A percentile compares a stretch with the other conserved stretches of the same genome.
phyloP scores from a whole-genome alignment of 2,797 vertebrate species.

The Diplodus puntazzo region DNA sequence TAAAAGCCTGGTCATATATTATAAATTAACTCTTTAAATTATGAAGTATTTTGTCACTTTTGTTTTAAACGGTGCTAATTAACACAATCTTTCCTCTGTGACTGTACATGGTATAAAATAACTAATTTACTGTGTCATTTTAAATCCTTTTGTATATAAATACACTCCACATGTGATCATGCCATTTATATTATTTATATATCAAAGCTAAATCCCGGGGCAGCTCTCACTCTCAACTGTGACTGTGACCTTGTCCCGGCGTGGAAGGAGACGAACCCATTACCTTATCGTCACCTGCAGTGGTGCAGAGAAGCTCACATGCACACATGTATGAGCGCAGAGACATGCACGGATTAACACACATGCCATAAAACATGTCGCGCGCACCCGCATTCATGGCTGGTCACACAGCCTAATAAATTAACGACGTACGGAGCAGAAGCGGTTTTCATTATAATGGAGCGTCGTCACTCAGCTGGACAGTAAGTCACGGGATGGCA shows the following conservation, averaged over 20 bases:
- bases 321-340: constrained; percentile 12
- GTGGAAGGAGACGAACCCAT: constrained; percentile 54
- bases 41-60: background rate
- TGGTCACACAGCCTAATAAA: constrained; percentile 61
- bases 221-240: background rate
- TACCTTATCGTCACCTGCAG: constrained; percentile 54
- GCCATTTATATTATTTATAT: constrained; percentile 6
- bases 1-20: no score
- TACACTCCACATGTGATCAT: background rate
- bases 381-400: constrained; percentile 46
- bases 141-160: background rate
- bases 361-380: constrained; percentile 43
- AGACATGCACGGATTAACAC: constrained; percentile 46
- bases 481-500: constrained; percentile 53
- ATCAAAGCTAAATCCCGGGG: constrained; percentile 28
- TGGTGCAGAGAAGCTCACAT: constrained; percentile 25
- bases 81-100: background rate
- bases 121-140: background rate
- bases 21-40: background rate
- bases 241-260: constrained; percentile 67
- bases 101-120: no score
- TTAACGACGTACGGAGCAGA: constrained; percentile 51
- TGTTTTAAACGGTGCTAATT: background rate
- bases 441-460: constrained; percentile 55
- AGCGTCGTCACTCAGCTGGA: constrained; percentile 47